Conservation (phyloP, 2,113 vertebrate species). For the Campylomormyrus numenius region DNA sequence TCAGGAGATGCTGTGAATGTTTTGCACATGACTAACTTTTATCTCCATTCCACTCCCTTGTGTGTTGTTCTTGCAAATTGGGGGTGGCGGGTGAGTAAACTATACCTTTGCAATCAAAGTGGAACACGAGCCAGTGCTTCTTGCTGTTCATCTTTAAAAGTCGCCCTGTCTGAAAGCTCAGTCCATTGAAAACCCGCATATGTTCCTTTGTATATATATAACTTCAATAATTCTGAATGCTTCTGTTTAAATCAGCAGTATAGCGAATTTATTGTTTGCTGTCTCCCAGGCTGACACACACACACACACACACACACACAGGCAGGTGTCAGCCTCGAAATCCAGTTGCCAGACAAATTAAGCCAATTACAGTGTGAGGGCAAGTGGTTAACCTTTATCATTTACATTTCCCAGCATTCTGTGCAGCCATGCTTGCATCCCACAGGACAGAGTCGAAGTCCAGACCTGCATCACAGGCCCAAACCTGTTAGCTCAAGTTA, state of each 20-base stretch:
- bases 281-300: background rate
- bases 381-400: conserved; percentile 69
- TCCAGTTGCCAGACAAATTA: conserved; percentile 95
- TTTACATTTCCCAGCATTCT: conserved; percentile 66
- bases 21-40: conserved; percentile 8
- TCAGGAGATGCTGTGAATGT: conserved; percentile 1
- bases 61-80: background rate
- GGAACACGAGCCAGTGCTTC: background rate
- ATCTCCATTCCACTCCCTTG: background rate
- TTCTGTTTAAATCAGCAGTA: background rate
- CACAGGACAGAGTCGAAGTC: conserved; percentile 50
- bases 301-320: background rate
- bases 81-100: background rate
- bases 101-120: background rate
- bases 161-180: background rate
- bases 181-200: background rate
- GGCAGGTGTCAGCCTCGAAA: conserved; percentile 73
- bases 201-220: background rate
- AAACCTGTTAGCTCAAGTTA: conserved; percentile 74
- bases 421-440: conserved; percentile 17
- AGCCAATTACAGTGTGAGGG: conserved; percentile 92
- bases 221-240: background rate
- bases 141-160: background rate
- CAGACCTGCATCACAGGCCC: conserved; percentile 24
- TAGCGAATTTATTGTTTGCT: background rate